phyloP scores from a whole-genome alignment of 2,888 invertebrate genomes.

The Biston stratarius region DNA sequence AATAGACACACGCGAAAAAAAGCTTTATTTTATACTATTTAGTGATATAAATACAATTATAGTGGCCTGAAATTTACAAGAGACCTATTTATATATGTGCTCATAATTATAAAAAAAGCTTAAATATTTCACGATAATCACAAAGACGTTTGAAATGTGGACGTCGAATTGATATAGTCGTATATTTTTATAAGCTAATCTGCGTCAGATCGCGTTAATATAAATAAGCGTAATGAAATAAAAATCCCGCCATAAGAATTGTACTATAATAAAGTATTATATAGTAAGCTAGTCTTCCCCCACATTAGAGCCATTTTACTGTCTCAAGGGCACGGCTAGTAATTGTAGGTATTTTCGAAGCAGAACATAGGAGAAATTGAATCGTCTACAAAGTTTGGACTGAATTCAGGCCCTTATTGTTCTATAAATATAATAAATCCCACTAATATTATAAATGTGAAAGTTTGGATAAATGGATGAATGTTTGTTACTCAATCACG shows the following conservation, averaged over 20 bases:
- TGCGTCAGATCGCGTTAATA: conserved; percentile 25
- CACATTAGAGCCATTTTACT: conserved; percentile 20
- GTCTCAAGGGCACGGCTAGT: conserved; percentile 17
- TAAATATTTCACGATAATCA: conserved; percentile 20
- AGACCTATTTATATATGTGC: background rate
- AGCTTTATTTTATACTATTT: background rate
- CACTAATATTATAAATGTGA: no score
- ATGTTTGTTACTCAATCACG: no score
- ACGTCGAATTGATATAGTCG: conserved; percentile 18
- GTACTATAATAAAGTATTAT: conserved; percentile 20
- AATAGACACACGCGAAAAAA: background rate
- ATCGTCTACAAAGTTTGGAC: background rate
- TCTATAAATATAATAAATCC: no score
- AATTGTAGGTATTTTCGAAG: conserved; percentile 9
- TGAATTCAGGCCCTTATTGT: background rate
- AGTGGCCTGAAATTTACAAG: background rate
- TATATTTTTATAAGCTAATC: conserved; percentile 31
- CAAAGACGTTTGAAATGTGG: conserved; percentile 25
- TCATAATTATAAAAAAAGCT: conserved; percentile 17
- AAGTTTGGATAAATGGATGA: no score
- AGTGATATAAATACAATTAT: no score
- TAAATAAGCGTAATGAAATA: conserved; percentile 32
- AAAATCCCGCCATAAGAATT: conserved; percentile 19
- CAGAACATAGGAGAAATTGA: background rate
- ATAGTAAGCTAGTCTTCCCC: conserved; percentile 7